Base-by-base conservation (phyloP, 2,888 invertebrate genomes). In the Notocelia uddmanniana region DNA sequence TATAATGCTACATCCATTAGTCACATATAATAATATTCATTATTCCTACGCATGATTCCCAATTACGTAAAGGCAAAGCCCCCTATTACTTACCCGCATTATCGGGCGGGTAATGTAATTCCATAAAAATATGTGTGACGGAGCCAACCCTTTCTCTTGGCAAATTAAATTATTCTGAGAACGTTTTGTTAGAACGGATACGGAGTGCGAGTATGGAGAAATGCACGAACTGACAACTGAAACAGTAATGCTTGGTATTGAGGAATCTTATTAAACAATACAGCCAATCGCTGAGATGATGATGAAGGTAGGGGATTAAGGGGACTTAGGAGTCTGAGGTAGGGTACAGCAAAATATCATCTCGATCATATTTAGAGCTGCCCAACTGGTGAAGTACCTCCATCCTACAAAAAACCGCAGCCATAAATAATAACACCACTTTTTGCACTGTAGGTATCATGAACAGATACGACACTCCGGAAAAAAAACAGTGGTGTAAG, bases 161-260 rank as follows among this genome's bases (percentile, higher is more conserved):
- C 37, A 73, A 73, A 75, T 75, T 74, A 74, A 72, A 72, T 75
- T 72, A 74, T 64, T 37, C 57, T 3, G 54, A 37, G 58, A 69
- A 68, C 62, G 70, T 57, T 64, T 71, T 59, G 69, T 37, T 19
- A 45, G n/a, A 55, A 45, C 3, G 55, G 31, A 18, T 45, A n/a
- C 37, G 34, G 13, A 6, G 13, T n/a, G 15, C 9, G 34, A 23
- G 54, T 34, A 60, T 31, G 52, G 41, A 41, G 26, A 11, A 19
- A 55, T 41, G 23, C 41, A n/a, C 18, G 11, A 21, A 26, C 23
- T 55, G 26, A 21, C 18, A 21, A 9, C 18, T 0, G 18, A 10
- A 50, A 19, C n/a, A n/a, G 50, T 50, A 50, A 45, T 45, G n/a
- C 8, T n/a, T n/a, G 45, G n/a, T 45, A n/a, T 45, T 45, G n/a